Evolutionary conservation across 2,113 vertebrate genomes (phyloP).

Genomic region (Cottus gobio): DNA sequence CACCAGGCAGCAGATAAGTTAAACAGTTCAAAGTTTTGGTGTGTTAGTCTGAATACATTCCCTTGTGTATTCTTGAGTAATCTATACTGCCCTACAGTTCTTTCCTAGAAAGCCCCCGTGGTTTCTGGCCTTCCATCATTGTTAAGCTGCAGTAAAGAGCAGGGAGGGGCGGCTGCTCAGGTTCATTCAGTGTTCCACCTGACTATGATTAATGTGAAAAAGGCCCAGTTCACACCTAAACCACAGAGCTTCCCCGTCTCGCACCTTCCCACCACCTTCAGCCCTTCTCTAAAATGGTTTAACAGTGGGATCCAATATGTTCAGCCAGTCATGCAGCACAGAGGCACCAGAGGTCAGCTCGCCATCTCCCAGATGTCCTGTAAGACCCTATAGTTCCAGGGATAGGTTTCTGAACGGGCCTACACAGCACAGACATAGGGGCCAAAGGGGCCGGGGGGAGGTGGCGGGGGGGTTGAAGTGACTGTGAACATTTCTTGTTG

Average conservation of each 20-base stretch:
- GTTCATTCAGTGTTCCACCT: constrained; percentile 43
- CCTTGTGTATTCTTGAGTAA: constrained; percentile 17
- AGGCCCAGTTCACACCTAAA: constrained; percentile 50
- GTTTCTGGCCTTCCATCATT: constrained; percentile 46
- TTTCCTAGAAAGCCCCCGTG: constrained; percentile 19
- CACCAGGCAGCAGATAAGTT: constrained; percentile 23
- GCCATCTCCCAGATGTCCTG: constrained; percentile 29
- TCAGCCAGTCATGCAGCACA: constrained; percentile 37
- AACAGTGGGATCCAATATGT: constrained; percentile 20
- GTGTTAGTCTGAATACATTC: constrained; percentile 24
- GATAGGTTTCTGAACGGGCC: constrained; percentile 2
- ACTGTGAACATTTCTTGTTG: not conserved
- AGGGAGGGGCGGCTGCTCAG: constrained; percentile 20
- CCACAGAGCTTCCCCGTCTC: not conserved
- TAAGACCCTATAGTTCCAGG: not conserved
- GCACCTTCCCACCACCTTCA: not conserved
- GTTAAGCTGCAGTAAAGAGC: constrained; percentile 37
- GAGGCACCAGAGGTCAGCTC: constrained; percentile 39
- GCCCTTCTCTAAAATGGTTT: constrained; percentile 22
- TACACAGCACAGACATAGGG: not conserved
- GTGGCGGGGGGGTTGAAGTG: not conserved
- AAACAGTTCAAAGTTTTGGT: constrained; percentile 34
- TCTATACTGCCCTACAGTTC: constrained; percentile 8
- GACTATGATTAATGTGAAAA: constrained; percentile 70
- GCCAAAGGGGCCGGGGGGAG: not conserved